A percentile compares a stretch with the other conserved stretches of the same genome.
These are phyloP conservation scores for Glyphotaelius pellucidus DNA, from an alignment of 2,888 invertebrate genomes.

Conservation along the genomic window DNA sequence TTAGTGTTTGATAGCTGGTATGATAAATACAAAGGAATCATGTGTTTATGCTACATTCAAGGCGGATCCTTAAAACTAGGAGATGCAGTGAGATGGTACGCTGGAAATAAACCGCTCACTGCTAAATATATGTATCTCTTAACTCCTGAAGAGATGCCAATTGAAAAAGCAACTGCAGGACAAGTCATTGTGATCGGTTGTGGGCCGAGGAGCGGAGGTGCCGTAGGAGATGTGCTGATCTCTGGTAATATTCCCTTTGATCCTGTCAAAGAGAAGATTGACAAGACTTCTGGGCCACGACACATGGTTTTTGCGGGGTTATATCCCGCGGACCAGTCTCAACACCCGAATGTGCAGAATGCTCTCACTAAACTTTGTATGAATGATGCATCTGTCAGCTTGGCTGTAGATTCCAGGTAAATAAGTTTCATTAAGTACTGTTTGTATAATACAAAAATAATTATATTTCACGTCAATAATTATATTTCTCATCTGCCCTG, in stretches of 20 bases:
- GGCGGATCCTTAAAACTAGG: slow-evolving; percentile 87
- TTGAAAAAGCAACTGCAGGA: slow-evolving; percentile 86
- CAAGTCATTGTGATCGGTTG: slow-evolving; percentile 93
- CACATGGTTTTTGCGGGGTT: slow-evolving; percentile 80
- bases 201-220: slow-evolving; percentile 74
- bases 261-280: slow-evolving; percentile 68
- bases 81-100: slow-evolving; percentile 84
- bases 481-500: too few species aligned
- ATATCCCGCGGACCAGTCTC: slow-evolving; percentile 94
- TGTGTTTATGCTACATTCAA: slow-evolving; percentile 86
- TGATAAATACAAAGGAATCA: slow-evolving; percentile 90
- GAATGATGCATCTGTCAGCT: slow-evolving; percentile 95
- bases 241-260: slow-evolving; percentile 70
- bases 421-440: not conserved
- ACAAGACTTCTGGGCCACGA: slow-evolving; percentile 70
- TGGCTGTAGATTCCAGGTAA: slow-evolving; percentile 89
- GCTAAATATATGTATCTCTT: slow-evolving; percentile 89
- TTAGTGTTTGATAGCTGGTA: slow-evolving; percentile 96
- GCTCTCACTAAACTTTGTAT: slow-evolving; percentile 95
- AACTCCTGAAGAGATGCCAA: slow-evolving; percentile 84
- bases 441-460: too few species aligned
- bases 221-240: slow-evolving; percentile 73
- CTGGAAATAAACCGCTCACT: slow-evolving; percentile 86
- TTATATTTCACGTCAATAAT: too few species aligned
- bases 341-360: slow-evolving; percentile 83